Evolutionary conservation across 2,888 invertebrate genomes (phyloP), one percentile per base, ranked within the genome.

Genomic region (Cryptocheilus praepositus): DNA sequence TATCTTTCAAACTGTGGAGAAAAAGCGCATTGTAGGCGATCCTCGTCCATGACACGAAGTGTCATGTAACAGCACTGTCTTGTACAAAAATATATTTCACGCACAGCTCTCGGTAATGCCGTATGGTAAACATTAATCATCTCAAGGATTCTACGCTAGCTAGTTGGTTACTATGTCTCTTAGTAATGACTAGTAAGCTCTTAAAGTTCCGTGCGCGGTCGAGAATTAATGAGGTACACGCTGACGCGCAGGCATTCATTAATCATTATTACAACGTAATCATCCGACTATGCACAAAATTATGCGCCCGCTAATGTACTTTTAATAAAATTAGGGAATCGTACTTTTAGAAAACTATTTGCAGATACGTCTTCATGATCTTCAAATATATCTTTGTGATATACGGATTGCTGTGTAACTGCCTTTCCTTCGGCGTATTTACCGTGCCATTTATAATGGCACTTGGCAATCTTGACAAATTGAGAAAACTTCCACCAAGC

Each of bases 211-310:
- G 73, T 71, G 65, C 70, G 53, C 51, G 69, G 36, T 59, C 60
- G 69, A 67, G 63, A 67, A 73, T 76, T 77, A 77, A 77, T 76
- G 77, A 73, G 79, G 52, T 79, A 79, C 67, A 68, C 65, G 65
- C 46, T 56, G 65, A 72, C 67, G 66, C 61, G 70, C 64, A 65
- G 76, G 55, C 58, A 56, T 57, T 79, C 77, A 76, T 77, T 79
- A 76, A 77, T 77, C 77, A 79, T 76, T 73, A 73, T 79, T 79
- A 76, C 76, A 79, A 77, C 69, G 76, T 77, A 79, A 79, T 77
- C 73, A 73, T 79, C 67, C 61, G 57, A 52, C 21, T 52, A 56
- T 43, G 68, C 61, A 55, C 64, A 36, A 61, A 71, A 58, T 68
- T 52, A 52, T 55, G 61, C 62, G n/a, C 11, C 18, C 44, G 66